phyloP scores from a whole-genome alignment of 2,797 vertebrate species.

The Enteromius radiatus region DNA sequence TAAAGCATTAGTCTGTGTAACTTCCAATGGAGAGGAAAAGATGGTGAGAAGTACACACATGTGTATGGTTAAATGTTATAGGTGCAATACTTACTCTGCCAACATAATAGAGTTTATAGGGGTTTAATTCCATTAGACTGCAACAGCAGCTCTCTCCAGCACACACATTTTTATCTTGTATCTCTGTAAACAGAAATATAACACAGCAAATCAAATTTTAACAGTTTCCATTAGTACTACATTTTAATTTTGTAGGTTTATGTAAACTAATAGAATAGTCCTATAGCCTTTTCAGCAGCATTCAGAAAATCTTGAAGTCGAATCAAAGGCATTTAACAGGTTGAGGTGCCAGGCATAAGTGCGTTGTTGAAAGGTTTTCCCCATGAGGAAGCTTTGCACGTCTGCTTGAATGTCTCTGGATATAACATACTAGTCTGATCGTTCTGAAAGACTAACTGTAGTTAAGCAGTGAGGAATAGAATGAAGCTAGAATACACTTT shows the following conservation, averaged over 20 bases:
- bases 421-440: not conserved
- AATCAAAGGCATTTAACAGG: conserved; percentile 41
- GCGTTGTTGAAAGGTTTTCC: conserved; percentile 32
- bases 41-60: not conserved
- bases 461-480: not conserved
- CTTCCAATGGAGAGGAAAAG: not conserved
- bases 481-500: not conserved
- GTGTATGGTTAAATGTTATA: conserved; percentile 1
- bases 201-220: not conserved
- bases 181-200: conserved; percentile 1
- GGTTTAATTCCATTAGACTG: not conserved
- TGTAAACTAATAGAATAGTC: not conserved
- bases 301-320: conserved; percentile 39
- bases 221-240: not conserved
- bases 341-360: conserved; percentile 29
- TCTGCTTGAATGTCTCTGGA: conserved; percentile 3
- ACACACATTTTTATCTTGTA: not conserved
- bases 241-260: not conserved
- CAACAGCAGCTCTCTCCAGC: not conserved
- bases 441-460: not conserved
- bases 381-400: conserved; percentile 16
- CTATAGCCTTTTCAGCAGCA: not conserved
- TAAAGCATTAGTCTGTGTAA: not conserved
- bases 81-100: not conserved
- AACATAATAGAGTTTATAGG: conserved; percentile 1